A percentile compares a stretch with the other conserved stretches of the same genome.
Conservation (phyloP, 2,113 vertebrate genomes). For the Stictonetta naevosa region DNA sequence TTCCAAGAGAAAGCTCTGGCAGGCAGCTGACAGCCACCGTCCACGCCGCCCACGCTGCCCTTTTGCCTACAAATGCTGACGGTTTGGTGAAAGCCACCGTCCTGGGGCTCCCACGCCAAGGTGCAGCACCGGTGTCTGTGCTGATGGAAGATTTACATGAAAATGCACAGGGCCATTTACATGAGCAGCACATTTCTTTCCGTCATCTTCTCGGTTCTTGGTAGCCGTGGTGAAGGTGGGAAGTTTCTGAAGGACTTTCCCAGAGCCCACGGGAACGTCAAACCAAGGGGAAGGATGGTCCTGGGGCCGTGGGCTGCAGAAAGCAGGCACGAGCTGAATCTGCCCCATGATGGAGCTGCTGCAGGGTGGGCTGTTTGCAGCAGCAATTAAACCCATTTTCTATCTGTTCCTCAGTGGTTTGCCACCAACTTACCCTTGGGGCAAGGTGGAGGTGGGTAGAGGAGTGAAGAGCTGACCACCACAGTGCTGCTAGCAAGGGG, state of each 20-base stretch:
- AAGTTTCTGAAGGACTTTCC: not conserved
- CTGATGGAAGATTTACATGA: not conserved
- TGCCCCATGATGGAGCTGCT: fast-evolving
- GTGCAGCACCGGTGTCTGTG: not conserved
- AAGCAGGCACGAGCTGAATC: not conserved
- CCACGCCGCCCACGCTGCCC: no score
- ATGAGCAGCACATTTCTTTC: fast-evolving
- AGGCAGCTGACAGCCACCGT: no score
- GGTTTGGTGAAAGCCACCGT: not conserved
- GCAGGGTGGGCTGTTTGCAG: not conserved
- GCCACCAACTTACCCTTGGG: not conserved
- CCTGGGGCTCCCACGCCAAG: not conserved
- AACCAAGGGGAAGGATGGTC: no score
- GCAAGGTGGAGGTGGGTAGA: fast-evolving
- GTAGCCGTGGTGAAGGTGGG: fast-evolving
- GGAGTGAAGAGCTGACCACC: not conserved
- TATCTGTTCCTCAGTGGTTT: not conserved
- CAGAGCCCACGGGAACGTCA: not conserved
- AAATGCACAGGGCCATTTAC: not conserved
- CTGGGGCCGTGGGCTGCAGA: not conserved
- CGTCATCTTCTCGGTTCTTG: not conserved
- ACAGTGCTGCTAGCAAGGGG: not conserved
- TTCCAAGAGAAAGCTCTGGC: no score
- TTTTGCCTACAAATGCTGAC: no score
- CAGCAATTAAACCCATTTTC: not conserved